Evolutionary conservation across 2,888 invertebrate species (phyloP).

Genomic region (Phoronis australis): DNA sequence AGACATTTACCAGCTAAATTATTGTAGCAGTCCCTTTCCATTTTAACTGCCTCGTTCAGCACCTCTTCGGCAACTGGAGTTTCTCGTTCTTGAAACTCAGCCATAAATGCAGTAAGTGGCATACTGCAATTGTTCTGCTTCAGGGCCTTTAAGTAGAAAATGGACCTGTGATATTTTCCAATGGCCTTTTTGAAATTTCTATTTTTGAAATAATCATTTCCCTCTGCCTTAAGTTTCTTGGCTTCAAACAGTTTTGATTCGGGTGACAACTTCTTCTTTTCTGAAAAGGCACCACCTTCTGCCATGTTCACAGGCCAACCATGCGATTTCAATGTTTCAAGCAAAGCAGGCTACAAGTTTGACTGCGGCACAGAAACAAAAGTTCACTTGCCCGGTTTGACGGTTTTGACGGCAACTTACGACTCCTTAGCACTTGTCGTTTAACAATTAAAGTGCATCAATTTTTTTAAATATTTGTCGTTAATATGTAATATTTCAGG

Average conservation of each 20-base stretch:
- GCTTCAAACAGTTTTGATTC: constrained; percentile 31
- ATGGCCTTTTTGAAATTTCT: constrained; percentile 35
- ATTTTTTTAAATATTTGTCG: no score
- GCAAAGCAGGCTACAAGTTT: no score
- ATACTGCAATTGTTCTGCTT: constrained; percentile 16
- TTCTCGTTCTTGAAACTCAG: constrained; percentile 13
- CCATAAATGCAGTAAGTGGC: constrained; percentile 10
- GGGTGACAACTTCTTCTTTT: no score
- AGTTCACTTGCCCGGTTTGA: no score
- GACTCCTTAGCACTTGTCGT: no score
- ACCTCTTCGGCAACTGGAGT: constrained; percentile 18
- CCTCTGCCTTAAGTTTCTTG: constrained; percentile 32
- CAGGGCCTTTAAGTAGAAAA: constrained; percentile 38
- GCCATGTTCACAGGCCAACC: no score
- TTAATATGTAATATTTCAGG: no score
- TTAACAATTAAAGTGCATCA: no score
- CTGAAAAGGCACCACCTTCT: no score
- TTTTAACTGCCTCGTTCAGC: constrained; percentile 18
- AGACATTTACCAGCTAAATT: constrained; percentile 41
- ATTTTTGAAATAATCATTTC: constrained; percentile 37
- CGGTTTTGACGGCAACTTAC: no score
- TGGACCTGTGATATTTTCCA: constrained; percentile 43
- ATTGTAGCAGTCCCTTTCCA: constrained; percentile 42
- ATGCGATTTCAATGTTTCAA: no score
- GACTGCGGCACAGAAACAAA: no score